Evolutionary conservation across 2,888 invertebrate genomes (phyloP).

Genomic region (Loripinus fragilis): DNA sequence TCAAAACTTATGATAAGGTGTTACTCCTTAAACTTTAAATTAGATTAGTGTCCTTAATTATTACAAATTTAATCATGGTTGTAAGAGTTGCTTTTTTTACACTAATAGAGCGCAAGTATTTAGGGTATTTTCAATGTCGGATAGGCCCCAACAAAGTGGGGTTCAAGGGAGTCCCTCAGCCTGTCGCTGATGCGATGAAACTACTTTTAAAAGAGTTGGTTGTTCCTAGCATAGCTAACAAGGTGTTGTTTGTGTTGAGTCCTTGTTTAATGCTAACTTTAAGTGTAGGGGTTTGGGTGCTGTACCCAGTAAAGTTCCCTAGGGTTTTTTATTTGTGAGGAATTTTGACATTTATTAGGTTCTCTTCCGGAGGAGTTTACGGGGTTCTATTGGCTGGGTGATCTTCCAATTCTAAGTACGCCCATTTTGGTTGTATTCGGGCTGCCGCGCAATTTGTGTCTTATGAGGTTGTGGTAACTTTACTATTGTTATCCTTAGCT

Average conservation of each 20-base stretch:
- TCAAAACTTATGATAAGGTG: no score
- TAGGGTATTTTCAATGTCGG: conserved; percentile 90
- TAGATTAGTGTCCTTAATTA: background rate
- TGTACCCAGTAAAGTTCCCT: conserved; percentile 86
- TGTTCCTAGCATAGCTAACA: conserved; percentile 86
- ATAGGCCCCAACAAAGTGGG: conserved; percentile 90
- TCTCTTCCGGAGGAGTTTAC: conserved; percentile 88
- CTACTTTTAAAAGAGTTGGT: conserved; percentile 87
- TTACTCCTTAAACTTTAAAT: no score
- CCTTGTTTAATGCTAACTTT: conserved; percentile 85
- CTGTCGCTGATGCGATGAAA: conserved; percentile 89
- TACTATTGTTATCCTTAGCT: conserved; percentile 87
- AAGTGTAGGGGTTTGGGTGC: conserved; percentile 86
- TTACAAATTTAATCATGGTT: conserved; percentile 83
- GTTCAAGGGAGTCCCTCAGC: conserved; percentile 87
- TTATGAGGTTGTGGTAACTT: conserved; percentile 89
- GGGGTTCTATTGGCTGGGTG: conserved; percentile 86
- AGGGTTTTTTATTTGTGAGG: conserved; percentile 86
- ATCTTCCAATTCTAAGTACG: conserved; percentile 90
- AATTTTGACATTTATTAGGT: conserved; percentile 88
- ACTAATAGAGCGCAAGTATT: conserved; percentile 88
- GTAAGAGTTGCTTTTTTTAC: conserved; percentile 89
- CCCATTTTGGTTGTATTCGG: conserved; percentile 88
- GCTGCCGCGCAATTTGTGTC: conserved; percentile 90
- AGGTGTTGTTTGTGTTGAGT: conserved; percentile 67